Evolutionary conservation across 1,140 invertebrate species (phyloP), one percentile per base, ranked within the genome.

Genomic region (Procambarus virginalis): DNA sequence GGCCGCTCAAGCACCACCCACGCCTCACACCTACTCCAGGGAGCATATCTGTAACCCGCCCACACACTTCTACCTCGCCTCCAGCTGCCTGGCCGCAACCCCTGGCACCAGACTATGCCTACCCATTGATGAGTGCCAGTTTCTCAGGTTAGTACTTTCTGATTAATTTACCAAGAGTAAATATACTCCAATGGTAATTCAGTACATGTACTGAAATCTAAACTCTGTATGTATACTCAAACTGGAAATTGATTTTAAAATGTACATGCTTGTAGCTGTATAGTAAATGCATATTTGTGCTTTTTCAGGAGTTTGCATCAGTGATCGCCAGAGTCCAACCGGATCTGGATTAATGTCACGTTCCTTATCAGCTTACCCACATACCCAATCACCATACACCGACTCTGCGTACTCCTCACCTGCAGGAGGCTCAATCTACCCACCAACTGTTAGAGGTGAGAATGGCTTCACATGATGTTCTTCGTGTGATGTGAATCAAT

Each of bases 371-470:
- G 85, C 86, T 8, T 89, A 88, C 76, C 82, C 91, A n/a, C 58
- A 75, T n/a, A 78, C 68, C 68, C 86, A 88, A 20, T 86, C 84
- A 58, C 82, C 86, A 20, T 89, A 90, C 58, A 46, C 84, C 10
- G 87, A 90, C 80, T 90, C 89, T 5, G 88, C 89, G 12, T 90
- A 92, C 73, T 88, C 88, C 17, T 90, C 91, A 2, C 91, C 89
- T 49, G 86, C 77, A 17, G 85, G 90, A 14, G 89, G 90, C 8
- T 89, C 86, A 68, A 82, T 82, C 81, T 93, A 84, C 89, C 92
- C 49, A 92, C 93, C 49, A 89, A 92, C n/a, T 92, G 93, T 73
- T 17, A 83, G 82, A 84, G 88, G 88, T 89, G 22, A n/a, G 88
- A 34, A 22, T 6, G 2, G 2, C 45, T 64, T 20, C 55, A 6